These are phyloP conservation scores for Ptychoptera contaminata DNA, from an alignment of 2,888 invertebrate species.

Conservation along the genomic window DNA sequence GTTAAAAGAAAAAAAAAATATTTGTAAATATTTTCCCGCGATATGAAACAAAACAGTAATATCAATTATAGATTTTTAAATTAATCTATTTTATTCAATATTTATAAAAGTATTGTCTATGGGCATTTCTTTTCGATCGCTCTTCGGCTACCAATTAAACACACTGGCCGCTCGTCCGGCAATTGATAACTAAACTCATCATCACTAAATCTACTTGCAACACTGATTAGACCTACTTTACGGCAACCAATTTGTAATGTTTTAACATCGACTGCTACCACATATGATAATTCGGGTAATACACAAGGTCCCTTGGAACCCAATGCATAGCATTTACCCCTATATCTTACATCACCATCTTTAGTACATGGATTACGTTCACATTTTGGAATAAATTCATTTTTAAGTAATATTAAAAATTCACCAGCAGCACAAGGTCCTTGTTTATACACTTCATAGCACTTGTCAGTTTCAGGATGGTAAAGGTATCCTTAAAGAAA, in stretches of 20 bases:
- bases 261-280: conserved; percentile 43
- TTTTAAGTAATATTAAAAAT: conserved; percentile 37
- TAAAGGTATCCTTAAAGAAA: conserved; percentile 37
- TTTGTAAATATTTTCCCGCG: background rate
- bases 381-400: conserved; percentile 41
- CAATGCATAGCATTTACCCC: conserved; percentile 19
- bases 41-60: background rate
- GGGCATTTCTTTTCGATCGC: conserved; percentile 19
- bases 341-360: conserved; percentile 35
- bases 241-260: conserved; percentile 43
- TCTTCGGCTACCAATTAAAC: conserved; percentile 19
- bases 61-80: no score
- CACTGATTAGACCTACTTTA: conserved; percentile 16
- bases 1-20: no score
- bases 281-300: conserved; percentile 26
- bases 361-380: conserved; percentile 40
- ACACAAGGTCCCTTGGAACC: conserved; percentile 19
- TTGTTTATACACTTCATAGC: conserved; percentile 43
- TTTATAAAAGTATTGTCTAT: background rate
- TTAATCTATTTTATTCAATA: no score
- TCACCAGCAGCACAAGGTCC: conserved; percentile 44
- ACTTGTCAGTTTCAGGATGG: conserved; percentile 41
- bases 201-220: conserved; percentile 22
- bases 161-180: conserved; percentile 14
- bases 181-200: conserved; percentile 12